Conservation (phyloP, 2,113 vertebrate species). For the Gobiocypris rarus region DNA sequence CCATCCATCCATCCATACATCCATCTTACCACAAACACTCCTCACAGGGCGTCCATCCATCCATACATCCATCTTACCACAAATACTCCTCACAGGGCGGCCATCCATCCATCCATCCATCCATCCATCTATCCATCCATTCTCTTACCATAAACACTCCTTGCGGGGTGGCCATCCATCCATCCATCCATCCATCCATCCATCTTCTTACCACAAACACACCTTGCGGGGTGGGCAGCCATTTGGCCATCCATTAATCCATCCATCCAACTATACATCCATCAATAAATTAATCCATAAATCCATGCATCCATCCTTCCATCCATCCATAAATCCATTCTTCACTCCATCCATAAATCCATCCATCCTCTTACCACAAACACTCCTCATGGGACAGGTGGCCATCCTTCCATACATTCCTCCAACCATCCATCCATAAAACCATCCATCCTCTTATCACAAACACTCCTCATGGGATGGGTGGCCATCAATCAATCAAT, state of each 20-base stretch:
- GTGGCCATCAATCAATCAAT: not conserved
- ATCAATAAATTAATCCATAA: not conserved
- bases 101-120: not conserved
- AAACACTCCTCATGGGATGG: not conserved
- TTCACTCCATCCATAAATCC: not conserved
- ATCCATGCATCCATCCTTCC: not conserved
- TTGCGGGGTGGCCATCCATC: not conserved
- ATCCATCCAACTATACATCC: no score
- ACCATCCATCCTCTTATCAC: no score
- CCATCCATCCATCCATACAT: no score
- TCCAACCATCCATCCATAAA: not conserved
- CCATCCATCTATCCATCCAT: no score
- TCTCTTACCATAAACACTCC: no score
- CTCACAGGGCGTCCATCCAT: no score
- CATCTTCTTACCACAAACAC: not conserved
- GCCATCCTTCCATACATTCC: not conserved
- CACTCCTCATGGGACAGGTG: not conserved
- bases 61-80: not conserved
- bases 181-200: no score
- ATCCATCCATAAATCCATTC: no score
- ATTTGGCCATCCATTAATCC: not conserved
- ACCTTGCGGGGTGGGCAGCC: no score
- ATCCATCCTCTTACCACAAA: no score
- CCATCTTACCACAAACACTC: no score
- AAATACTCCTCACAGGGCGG: no score